These are phyloP conservation scores for Drosophila macrothrix DNA, from an alignment of 2,888 invertebrate genomes.

Conservation along the genomic window DNA sequence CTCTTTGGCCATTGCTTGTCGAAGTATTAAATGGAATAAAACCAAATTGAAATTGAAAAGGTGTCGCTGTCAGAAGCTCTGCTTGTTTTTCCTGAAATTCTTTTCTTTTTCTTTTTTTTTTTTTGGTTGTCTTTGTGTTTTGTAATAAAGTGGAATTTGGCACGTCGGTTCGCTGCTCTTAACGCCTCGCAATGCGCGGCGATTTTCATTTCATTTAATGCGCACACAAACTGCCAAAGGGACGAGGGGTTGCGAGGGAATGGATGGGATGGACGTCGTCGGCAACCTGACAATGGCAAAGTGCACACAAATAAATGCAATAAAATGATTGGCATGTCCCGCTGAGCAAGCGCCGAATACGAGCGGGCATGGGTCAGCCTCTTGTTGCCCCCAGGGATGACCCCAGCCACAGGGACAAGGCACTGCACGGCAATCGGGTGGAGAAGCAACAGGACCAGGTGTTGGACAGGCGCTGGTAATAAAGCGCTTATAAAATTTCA, in stretches of 20 bases:
- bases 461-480: constrained; percentile 68
- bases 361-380: constrained; percentile 21
- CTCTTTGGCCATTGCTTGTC: constrained; percentile 27
- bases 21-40: constrained; percentile 74
- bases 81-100: constrained; percentile 37
- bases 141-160: constrained; percentile 78
- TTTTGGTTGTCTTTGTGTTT: constrained; percentile 18
- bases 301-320: constrained; percentile 79
- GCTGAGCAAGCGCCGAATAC: constrained; percentile 41
- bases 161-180: constrained; percentile 71
- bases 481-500: constrained; percentile 81
- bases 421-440: background rate
- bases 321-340: constrained; percentile 78
- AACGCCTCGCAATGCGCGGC: constrained; percentile 64
- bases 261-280: background rate
- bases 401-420: constrained; percentile 2
- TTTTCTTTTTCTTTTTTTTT: background rate
- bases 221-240: constrained; percentile 59
- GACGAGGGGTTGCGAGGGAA: background rate
- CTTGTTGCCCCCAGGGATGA: constrained; percentile 15
- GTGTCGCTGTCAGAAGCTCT: constrained; percentile 65
- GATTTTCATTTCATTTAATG: constrained; percentile 77
- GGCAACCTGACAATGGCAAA: constrained; percentile 69
- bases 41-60: constrained; percentile 78
- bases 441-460: constrained; percentile 48